Evolutionary conservation across 2,797 vertebrate species (phyloP), one percentile per base, ranked within the genome.

Genomic region (Rhynchotus rufescens): DNA sequence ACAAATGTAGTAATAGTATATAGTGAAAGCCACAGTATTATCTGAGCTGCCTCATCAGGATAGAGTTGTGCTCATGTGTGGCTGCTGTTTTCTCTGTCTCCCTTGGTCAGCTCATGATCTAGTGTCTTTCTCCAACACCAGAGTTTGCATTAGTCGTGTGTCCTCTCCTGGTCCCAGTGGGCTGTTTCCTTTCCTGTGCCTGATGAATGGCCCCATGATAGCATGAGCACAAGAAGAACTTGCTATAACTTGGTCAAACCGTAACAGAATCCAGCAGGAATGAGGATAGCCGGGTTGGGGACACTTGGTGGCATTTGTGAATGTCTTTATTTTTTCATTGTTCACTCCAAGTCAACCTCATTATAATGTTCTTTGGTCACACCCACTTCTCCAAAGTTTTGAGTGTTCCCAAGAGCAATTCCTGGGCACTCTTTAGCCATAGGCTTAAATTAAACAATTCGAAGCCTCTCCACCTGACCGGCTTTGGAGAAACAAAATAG

Each of bases 1-100:
- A n/a, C 28, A 38, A 80, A 69, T 28, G 25, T 54, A 40, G 23
- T 54, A 30, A 54, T 28, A 54, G n/a, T n/a, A n/a, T n/a, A n/a
- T n/a, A n/a, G 52, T 52, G 26, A 28, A 26, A 60, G 7, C 32
- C 34, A 23, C n/a, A 12, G 64, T 10, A 45, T 14, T n/a, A 9
- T 45, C 66, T 73, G 82, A 81, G 56, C 86, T 79, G 45, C 80
- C 38, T 89, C 82, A 90, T 84, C 34, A 7, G 60, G 73, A 89
- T 66, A 62, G 69, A 66, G 36, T 4, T 10, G 56, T 0, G 84
- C 90, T 78, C 59, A 44, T 87, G 83, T 2, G 3, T 84, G 86
- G 77, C 80, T 23, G 23, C 34, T 85, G 54, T 20, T 80, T 90
- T 79, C 51, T 87, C 36, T 80, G 65, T 54, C 36, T 90, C 32